Base-by-base conservation (phyloP, 1,140 invertebrate species). In the Notospermus geniculatus region DNA sequence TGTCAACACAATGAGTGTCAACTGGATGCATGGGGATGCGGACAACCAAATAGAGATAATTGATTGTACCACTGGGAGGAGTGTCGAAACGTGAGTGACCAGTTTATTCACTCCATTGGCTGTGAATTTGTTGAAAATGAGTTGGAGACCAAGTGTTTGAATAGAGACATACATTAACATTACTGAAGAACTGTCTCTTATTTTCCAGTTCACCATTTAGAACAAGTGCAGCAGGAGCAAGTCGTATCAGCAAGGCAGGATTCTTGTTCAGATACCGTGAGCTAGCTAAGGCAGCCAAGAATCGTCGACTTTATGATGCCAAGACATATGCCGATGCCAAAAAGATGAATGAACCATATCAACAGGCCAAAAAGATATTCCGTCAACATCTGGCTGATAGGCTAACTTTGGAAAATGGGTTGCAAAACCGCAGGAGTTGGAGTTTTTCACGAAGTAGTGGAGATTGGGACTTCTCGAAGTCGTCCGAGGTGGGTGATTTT, bases 231-330 rank as follows among this genome's bases (percentile, higher is more conserved):
- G 15, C 56, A n/a, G 45, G 54, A 54, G 67, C 65, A 4, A 72
- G 70, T 57, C 64, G 70, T 2, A 56, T 71, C 22, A 71, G 70
- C 56, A 74, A 74, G 57, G 69, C 71, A 39, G 70, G 61, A 43
- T 65, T 69, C 57, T 45, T 71, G 15, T 62, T 65, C 25, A 54
- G 72, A 53, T 72, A 64, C 36, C 63, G 59, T 28, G 69, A 72
- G 27, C 11, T 72, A n/a, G 45, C 58, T 11, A 64, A 41, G 57
- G 15, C 60, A n/a, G 54, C 57, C 9, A 57, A 62, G 30, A 64
- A 66, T 29, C 23, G 32, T n/a, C 53, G 65, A 9, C 15, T 63
- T 2, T 43, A 64, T 15, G 17, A 60, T 15, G 29, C 62, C 15
- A 52, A 58, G 0, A 63, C 59, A 9, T 68, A 66, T 41, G 13